Evolutionary conservation across 2,888 invertebrate species (phyloP), one percentile per base, ranked within the genome.

Genomic region (Eledone cirrhosa): DNA sequence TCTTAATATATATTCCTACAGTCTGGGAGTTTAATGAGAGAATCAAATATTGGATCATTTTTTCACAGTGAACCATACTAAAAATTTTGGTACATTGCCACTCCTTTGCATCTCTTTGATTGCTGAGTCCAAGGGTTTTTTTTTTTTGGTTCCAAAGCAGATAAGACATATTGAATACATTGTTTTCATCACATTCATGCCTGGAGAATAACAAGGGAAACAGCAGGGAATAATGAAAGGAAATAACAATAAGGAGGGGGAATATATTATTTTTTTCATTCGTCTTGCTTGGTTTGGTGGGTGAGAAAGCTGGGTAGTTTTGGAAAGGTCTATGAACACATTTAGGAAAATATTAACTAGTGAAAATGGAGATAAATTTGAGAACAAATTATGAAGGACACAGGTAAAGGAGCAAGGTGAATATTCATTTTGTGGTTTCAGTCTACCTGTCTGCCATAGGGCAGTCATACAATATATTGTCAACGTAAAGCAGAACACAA

Each of bases 391-490:
- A 41, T 41, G 11, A 72, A 72, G 22, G 72, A 13, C 72, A 22
- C 29, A 33, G 22, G 72, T 8, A 33, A 11, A 72, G 41, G 19
- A 41, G 41, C 33, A 41, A 22, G 41, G 29, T 16, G 19, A 67
- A 72, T 31, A 31, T 72, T 72, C 29, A 72, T 72, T 72, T 72
- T 72, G 72, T 72, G 19, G 31, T 29, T 72, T 72, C 72, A 72
- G 72, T 72, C 72, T 72, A 72, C 72, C 72, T 72, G 72, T 72
- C 22, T 72, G 72, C 72, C 72, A 72, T 41, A 72, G 22, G 22
- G 72, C 41, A 72, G 31, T 33, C 24, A 41, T 72, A n/a, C 72
- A 22, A 41, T 31, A 72, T 72, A 41, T n/a, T 22, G 33, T 72
- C 31, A 72, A 72, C 72, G 31, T 29, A 13, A 41, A 72, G 41